Conservation (phyloP, 1,140 invertebrate species). For the Macrosteles quadrilineatus region DNA sequence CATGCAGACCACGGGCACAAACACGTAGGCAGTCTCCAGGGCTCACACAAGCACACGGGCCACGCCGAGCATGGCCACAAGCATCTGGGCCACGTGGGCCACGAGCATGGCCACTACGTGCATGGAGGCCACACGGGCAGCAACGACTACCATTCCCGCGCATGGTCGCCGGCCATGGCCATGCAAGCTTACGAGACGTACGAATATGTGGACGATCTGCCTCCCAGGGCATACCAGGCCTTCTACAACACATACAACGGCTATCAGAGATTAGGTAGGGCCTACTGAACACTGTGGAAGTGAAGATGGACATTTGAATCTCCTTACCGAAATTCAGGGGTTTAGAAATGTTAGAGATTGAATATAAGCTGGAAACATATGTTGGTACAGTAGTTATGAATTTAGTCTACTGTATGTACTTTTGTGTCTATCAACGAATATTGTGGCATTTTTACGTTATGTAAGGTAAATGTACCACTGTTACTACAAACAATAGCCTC, state of each 20-base stretch:
- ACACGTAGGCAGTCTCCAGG: constrained; percentile 24
- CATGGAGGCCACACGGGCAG: background rate
- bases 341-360: no score
- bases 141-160: background rate
- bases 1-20: constrained; percentile 31
- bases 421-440: no score
- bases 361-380: no score
- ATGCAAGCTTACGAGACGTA: background rate
- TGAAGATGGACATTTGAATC: no score
- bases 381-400: no score
- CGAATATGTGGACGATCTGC: constrained; percentile 13
- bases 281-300: no score
- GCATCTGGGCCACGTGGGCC: constrained; percentile 31
- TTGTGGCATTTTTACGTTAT: no score
- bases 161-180: background rate
- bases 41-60: constrained; percentile 32
- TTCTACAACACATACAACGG: background rate
- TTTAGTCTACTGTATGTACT: no score
- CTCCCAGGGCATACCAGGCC: background rate
- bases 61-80: constrained; percentile 30
- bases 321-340: no score
- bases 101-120: constrained; percentile 34
- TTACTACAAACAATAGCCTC: no score
- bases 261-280: no score
- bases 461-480: no score